Base-by-base conservation (phyloP, 2,888 invertebrate species). In the Mylabris sibirica region DNA sequence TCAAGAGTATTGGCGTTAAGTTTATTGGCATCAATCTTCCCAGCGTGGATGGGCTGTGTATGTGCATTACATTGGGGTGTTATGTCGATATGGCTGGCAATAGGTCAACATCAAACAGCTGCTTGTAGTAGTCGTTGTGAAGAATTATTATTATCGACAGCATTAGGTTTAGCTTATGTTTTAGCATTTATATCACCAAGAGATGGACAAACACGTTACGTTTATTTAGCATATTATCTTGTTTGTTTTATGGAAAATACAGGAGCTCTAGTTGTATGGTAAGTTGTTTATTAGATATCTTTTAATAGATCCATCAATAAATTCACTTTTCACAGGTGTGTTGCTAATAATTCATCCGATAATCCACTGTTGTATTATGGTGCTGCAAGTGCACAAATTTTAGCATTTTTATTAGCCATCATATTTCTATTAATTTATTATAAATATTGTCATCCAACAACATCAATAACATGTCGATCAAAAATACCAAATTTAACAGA, bases 131-230 rank as follows among this genome's bases (percentile, higher is more conserved):
- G 80, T 69, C 80, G 85, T 64, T 86, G 86, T 73, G 86, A 86
- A 74, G 85, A 86, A 72, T 65, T 86, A 26, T 74, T 85, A 26
- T 77, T 89, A 62, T 88, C 88, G 68, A 80, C 87, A 63, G 87
- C 89, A 41, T 83, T 89, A 69, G 89, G 89, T 3, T 84, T 88
- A 70, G 88, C 90, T 1, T 89, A 89, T 79, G 86, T 90, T 24
- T 85, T 90, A 75, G 88, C 88, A 60, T 89, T 88, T 80, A 85
- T 90, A 71, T 89, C 90, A 70, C 87, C 89, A 5, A 83, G 88
- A 71, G 89, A 89, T 77, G 89, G 89, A 41, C 88, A 88, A 41
- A 90, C 90, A 3, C 83, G 90, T 68, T 86, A 86, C 73, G 80
- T 85, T n/a, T 86, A 86, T 73, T 73, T 86, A 35, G 85, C 84